Percentiles rank a stretch among this genome's conserved stretches.
phyloP scores from a whole-genome alignment of 2,113 vertebrate species.

The Cervus canadensis region DNA sequence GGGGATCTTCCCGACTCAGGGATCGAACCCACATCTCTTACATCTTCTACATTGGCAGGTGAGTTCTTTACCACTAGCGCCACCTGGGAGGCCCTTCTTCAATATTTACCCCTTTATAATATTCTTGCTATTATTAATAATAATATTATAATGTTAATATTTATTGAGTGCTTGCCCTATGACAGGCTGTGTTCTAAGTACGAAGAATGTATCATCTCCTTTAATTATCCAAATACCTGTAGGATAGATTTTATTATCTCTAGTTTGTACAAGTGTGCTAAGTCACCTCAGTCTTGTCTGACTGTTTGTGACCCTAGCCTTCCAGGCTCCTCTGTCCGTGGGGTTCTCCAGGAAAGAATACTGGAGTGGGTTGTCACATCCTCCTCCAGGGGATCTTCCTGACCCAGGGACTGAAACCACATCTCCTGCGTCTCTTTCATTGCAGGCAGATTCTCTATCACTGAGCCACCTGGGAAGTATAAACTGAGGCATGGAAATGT shows the following conservation, averaged over 20 bases:
- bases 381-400: not conserved
- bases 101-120: not conserved
- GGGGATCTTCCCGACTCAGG: not conserved
- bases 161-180: not conserved
- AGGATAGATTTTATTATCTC: not conserved
- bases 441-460: not conserved
- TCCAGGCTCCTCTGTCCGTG: not conserved
- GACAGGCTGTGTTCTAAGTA: not conserved
- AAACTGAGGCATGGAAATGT: not conserved
- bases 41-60: not conserved
- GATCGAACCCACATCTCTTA: not conserved
- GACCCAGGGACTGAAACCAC: not conserved
- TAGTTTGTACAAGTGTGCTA: not conserved
- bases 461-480: not conserved
- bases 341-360: not conserved
- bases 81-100: not conserved
- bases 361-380: not conserved
- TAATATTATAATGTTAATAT: not conserved
- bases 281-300: not conserved
- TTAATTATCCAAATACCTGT: not conserved
- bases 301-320: not conserved
- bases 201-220: not conserved
- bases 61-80: not conserved
- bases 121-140: not conserved
- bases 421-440: not conserved